Percentiles rank a stretch among this genome's conserved stretches.
Evolutionary conservation across 2,888 invertebrate species (phyloP).

Genomic region (Idaea straminata): DNA sequence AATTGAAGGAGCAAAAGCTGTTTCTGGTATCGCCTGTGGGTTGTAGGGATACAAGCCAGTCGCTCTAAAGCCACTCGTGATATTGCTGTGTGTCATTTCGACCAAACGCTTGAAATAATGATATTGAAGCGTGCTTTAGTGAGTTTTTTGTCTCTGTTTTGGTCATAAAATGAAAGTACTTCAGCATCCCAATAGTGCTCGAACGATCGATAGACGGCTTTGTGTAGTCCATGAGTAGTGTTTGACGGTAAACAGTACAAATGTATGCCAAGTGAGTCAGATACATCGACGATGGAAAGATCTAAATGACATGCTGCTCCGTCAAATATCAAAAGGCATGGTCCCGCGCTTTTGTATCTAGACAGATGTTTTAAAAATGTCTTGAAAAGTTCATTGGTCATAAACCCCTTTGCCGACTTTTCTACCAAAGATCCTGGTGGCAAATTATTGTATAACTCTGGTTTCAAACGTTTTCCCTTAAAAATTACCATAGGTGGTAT

Average conservation of each 20-base stretch:
- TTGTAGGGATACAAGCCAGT: conserved; percentile 25
- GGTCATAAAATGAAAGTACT: conserved; percentile 5
- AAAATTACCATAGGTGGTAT: conserved; percentile 5
- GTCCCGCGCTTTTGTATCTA: conserved; percentile 21
- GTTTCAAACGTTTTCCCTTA: conserved; percentile 22
- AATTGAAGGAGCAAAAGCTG: conserved; percentile 13
- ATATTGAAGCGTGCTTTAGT: conserved; percentile 7
- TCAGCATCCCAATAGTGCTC: conserved; percentile 25
- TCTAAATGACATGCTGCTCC: conserved; percentile 17
- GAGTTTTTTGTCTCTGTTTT: conserved; percentile 4
- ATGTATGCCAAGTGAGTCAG: conserved; percentile 21
- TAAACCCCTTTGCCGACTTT: conserved; percentile 23
- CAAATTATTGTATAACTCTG: conserved; percentile 14
- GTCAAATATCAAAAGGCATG: conserved; percentile 28
- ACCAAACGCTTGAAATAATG: conserved; percentile 4
- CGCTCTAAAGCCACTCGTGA: conserved; percentile 20
- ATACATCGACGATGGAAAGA: conserved; percentile 21
- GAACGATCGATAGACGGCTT: conserved; percentile 26
- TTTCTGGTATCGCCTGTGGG: conserved; percentile 16
- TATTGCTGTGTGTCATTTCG: conserved; percentile 23
- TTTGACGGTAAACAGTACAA: conserved; percentile 28
- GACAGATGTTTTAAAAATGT: conserved; percentile 11
- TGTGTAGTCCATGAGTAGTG: conserved; percentile 28
- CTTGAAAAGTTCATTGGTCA: conserved; percentile 13
- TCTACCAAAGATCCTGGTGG: conserved; percentile 22